Percentiles rank a stretch among this genome's conserved stretches.
Conservation (phyloP, 1,140 invertebrate species). For the Drosophila arawakana region DNA sequence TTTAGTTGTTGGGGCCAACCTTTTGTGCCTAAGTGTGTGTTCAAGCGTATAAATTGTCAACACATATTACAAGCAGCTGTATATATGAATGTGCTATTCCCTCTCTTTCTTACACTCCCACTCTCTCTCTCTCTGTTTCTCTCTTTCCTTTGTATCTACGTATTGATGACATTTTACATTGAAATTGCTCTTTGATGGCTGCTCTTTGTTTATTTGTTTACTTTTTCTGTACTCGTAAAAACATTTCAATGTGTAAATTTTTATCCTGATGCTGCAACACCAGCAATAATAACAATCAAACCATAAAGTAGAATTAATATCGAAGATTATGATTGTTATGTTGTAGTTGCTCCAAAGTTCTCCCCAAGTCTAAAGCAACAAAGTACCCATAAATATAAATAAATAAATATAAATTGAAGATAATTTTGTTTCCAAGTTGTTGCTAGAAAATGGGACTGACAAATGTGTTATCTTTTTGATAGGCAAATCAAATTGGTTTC, state of each 20-base stretch:
- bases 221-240: constrained; percentile 62
- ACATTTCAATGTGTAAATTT: constrained; percentile 75
- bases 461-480: neutral
- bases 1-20: constrained; percentile 44
- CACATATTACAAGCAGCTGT: constrained; percentile 57
- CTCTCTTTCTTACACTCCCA: neutral
- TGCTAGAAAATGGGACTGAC: neutral
- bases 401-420: constrained; percentile 61
- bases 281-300: constrained; percentile 52
- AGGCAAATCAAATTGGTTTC: neutral
- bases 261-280: constrained; percentile 43
- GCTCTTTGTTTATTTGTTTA: constrained; percentile 70
- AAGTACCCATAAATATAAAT: constrained; percentile 35
- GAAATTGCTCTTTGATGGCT: constrained; percentile 74
- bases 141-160: neutral
- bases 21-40: constrained; percentile 66
- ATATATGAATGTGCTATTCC: neutral
- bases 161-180: constrained; percentile 60
- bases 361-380: constrained; percentile 14
- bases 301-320: constrained; percentile 79
- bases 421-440: constrained; percentile 36
- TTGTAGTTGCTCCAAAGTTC: neutral
- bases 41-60: constrained; percentile 72
- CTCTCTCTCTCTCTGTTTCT: neutral
- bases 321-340: constrained; percentile 75